Evolutionary conservation across 2,113 vertebrate genomes (phyloP), one percentile per base, ranked within the genome.

Genomic region (Eurystomus gularis): DNA sequence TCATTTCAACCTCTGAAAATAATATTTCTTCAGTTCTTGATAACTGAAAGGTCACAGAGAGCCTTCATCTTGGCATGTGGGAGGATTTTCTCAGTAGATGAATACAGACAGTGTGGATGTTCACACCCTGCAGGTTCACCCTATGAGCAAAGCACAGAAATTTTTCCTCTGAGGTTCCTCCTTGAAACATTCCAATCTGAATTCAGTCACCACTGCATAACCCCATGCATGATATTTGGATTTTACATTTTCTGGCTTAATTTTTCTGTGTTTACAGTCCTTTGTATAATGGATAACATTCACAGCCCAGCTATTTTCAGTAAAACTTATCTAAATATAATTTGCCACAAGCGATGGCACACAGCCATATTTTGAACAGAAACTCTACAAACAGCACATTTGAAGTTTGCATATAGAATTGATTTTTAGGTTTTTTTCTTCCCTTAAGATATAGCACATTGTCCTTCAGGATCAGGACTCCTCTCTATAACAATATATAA

Each of bases 301-400:
- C 94, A 97, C 51, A 78, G 84, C 37, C 86, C 91, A 94, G 85
- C 93, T 96, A 93, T 91, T 95, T 97, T 97, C 86, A 88, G 88
- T 89, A 93, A 97, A 97, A 92, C 60, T 88, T 88, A 91, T 66
- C 48, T 87, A 96, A 96, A 97, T 95, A 88, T 95, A 96, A 96
- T 97, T 96, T 97, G 49, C 84, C 1, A 0, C 7, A 14, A 94
- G 86, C 80, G 96, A 46, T 90, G 92, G 93, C 88, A 87, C 72
- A 95, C 19, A 90, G 37, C 13, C 80, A 5, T 21, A 86, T 13
- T 93, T 88, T 84, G 75, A 93, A 83, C 18, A 77, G 61, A 88
- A 96, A 91, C 23, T 88, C 72, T 70, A 86, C 86, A 90, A 68
- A 84, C 84, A 81, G 29, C 80, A 82, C 48, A 66, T 48, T 5